Conservation (phyloP, 2,888 invertebrate genomes). For the Baronia brevicornis region DNA sequence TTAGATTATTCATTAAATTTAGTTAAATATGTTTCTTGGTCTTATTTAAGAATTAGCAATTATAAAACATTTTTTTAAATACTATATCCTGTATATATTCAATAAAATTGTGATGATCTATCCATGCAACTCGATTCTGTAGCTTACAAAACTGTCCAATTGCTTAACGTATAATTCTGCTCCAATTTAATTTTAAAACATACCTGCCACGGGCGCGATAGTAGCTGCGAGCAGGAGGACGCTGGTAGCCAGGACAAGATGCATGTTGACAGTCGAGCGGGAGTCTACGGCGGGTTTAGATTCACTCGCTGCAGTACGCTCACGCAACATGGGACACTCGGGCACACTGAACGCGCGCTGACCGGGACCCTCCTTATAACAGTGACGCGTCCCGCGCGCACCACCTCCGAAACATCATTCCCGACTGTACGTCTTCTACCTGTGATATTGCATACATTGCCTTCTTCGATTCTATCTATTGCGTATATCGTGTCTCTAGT, state of each 20-base stretch:
- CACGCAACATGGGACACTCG: slow-evolving; percentile 69
- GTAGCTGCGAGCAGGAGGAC: slow-evolving; percentile 71
- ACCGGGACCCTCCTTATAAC: slow-evolving; percentile 71
- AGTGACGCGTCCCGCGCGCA: slow-evolving; percentile 65
- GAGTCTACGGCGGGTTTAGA: slow-evolving; percentile 25
- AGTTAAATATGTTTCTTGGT: too few species aligned
- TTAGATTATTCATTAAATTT: too few species aligned
- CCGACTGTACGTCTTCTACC: slow-evolving; percentile 3
- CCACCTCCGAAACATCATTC: slow-evolving; percentile 38
- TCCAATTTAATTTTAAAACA: slow-evolving; percentile 27
- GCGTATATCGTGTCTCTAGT: slow-evolving; percentile 3
- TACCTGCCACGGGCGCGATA: slow-evolving; percentile 73
- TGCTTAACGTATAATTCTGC: slow-evolving; percentile 10
- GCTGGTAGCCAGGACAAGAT: slow-evolving; percentile 71
- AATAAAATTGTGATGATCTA: too few species aligned
- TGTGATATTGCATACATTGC: slow-evolving; percentile 39
- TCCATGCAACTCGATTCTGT: too few species aligned
- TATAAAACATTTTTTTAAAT: too few species aligned
- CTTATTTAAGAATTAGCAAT: too few species aligned
- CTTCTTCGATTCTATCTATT: slow-evolving; percentile 19
- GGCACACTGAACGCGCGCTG: slow-evolving; percentile 72
- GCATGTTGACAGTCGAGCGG: slow-evolving; percentile 48
- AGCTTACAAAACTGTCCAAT: too few species aligned
- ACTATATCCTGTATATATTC: too few species aligned
- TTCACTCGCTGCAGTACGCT: slow-evolving; percentile 52